Base-by-base conservation (phyloP, 2,888 invertebrate genomes). In the Baronia brevicornis region DNA sequence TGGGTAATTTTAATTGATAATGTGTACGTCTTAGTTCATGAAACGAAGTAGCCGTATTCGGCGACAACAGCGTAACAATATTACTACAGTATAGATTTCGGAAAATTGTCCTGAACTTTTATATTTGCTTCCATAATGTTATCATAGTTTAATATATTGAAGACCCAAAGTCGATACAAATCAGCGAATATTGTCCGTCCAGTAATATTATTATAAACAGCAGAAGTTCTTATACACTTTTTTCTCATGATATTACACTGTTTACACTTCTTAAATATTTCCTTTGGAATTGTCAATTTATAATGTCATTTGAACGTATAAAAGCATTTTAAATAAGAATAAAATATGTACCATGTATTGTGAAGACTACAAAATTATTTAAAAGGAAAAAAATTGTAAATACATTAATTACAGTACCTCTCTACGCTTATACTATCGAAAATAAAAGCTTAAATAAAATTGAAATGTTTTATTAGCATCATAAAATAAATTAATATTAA, bases 131-230 rank as follows among this genome's bases (percentile, higher is more conserved):
- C 51, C 51, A 46, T 41, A 39, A 43, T 38, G 21, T 56, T 56
- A 27, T 36, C 20, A 31, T 36, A 27, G 17, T 22, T 22, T 25
- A 17, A 26, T 30, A 28, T 29, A 26, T 20, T 62, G 53, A 57
- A 60, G 48, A 47, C 49, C 52, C 40, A 46, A 51, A 49, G 48
- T 56, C 21, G 10, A 27, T 31, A 36, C 20, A n/a, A 36, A 28
- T 57, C 71, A 71, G 59, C 72, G 69, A 78, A 70, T 61, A 38
- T 50, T 61, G 67, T 80, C 80, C 80, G 80, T 80, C 80, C 80
- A 78, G 43, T 59, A 36, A 60, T 52, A 58, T 51, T 53, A 50
- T 58, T 54, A 42, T 46, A 46, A 42, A 6, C 21, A 34, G 39
- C 36, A 36, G 43, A 39, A 44, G 40, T 44, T n/a, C n/a, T n/a